Conservation (phyloP, 2,888 invertebrate genomes). For the Drosophila seclusa region DNA sequence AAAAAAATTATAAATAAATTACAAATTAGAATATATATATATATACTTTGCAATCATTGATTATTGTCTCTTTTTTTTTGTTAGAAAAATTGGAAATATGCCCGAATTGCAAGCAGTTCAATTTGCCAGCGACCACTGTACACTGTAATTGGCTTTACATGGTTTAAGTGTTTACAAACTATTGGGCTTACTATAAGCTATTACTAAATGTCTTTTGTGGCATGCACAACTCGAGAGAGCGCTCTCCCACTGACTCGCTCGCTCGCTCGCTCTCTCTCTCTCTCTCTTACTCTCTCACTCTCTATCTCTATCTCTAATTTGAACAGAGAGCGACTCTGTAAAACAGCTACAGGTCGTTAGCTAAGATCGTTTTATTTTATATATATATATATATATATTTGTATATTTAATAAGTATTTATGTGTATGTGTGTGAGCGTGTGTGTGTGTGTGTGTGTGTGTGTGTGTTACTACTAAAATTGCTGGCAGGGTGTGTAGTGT, state of each 20-base stretch:
- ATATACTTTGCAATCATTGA: background rate
- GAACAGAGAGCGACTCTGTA: conserved; percentile 1
- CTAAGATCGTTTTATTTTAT: conserved; percentile 19
- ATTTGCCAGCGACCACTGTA: conserved; percentile 7
- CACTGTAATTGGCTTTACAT: conserved; percentile 20
- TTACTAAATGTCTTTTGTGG: conserved; percentile 38
- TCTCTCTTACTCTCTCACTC: conserved; percentile 12
- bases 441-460: conserved; percentile 8
- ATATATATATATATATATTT: background rate
- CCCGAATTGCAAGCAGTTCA: background rate
- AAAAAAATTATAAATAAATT: background rate
- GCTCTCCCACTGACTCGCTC: conserved; percentile 3
- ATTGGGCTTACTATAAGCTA: conserved; percentile 17
- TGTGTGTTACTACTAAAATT: conserved; percentile 18
- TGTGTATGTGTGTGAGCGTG: conserved; percentile 1
- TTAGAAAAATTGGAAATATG: background rate
- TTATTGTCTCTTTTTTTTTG: background rate
- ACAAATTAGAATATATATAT: background rate
- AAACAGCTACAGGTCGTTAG: conserved; percentile 28
- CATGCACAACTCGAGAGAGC: conserved; percentile 4
- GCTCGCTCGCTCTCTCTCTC: conserved; percentile 1
- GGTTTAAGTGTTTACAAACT: conserved; percentile 16
- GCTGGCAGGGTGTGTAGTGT: conserved; percentile 15
- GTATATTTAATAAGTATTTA: conserved; percentile 14
- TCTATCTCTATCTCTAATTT: conserved; percentile 5